A percentile compares a stretch with the other conserved stretches of the same genome.
phyloP scores from a whole-genome alignment of 2,797 vertebrate species.

The Myripristis jacobus region DNA sequence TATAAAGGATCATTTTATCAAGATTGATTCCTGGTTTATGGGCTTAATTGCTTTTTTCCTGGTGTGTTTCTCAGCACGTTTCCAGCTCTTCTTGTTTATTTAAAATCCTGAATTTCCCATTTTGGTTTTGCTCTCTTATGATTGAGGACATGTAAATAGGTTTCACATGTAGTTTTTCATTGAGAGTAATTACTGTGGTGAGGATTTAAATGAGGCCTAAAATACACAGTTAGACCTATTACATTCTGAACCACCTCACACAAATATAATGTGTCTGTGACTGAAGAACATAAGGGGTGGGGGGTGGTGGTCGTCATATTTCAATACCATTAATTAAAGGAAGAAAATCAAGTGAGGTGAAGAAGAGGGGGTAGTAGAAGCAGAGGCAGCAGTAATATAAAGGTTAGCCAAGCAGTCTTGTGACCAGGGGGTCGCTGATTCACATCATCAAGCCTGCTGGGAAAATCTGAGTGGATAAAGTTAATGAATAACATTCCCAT shows the following conservation, averaged over 20 bases:
- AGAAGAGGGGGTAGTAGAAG: constrained; percentile 20
- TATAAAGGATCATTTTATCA: constrained; percentile 3
- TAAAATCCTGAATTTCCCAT: background rate
- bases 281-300: background rate
- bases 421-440: constrained; percentile 40
- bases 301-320: background rate
- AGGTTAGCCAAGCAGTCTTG: constrained; percentile 7
- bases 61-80: background rate
- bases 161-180: background rate
- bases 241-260: constrained; percentile 4
- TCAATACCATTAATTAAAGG: background rate
- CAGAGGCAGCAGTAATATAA: background rate
- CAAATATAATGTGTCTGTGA: background rate
- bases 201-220: background rate
- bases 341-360: background rate
- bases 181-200: background rate
- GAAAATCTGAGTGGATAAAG: constrained; percentile 22
- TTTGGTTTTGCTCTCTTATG: constrained; percentile 4
- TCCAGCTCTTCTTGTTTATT: background rate
- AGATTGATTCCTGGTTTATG: constrained; percentile 5
- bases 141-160: background rate
- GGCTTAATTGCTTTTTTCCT: constrained; percentile 7
- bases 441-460: constrained; percentile 26
- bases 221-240: constrained; percentile 3
- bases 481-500: constrained; percentile 43